Base-by-base conservation (phyloP, 2,888 invertebrate species). In the Labia minor region DNA sequence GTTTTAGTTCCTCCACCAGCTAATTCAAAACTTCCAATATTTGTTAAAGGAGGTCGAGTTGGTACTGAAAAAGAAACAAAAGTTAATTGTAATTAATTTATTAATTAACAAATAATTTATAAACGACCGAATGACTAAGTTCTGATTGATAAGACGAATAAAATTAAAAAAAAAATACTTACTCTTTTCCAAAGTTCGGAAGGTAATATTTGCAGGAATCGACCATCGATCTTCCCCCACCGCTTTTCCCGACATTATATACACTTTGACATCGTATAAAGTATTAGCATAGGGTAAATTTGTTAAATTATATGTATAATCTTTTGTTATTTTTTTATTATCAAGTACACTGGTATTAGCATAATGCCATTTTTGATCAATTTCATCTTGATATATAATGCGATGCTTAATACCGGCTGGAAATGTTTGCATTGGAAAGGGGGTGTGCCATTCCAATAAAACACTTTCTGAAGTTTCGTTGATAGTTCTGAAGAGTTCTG, bases 11-110 rank as follows among this genome's bases (percentile, higher is more conserved):
- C 37, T 6, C 70, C 69, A 49, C 78, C 76, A 16, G 77, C 73
- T 70, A 78, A 79, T 75, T 88, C 85, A 75, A 91, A 92, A 73
- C 88, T 87, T 61, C 92, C 92, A 16, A 85, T 79, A 70, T 85
- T 85, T 1, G 86, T 85, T 65, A 81, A 81, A 0, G 92, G 92
- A 33, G 92, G 84, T 33, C 81, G 78, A 18, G 80, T 82, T 1
- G 92, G 92, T 68, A 79, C 81, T 82, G 72, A 64, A 73, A 72
- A 65, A 68, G 68, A 61, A 69, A 70, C 70, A 68, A 65, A 61
- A 11, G 19, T 21, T 33, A 8, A 33, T 33, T 33, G 11, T 33
- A 8, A 33, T n/a, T n/a, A n/a, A n/a, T n/a, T n/a, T n/a, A n/a
- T n/a, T n/a, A n/a, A n/a, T n/a, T n/a, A n/a, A n/a, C n/a, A n/a